Evolutionary conservation across 2,113 vertebrate genomes (phyloP).

Genomic region (Sorex fumeus): DNA sequence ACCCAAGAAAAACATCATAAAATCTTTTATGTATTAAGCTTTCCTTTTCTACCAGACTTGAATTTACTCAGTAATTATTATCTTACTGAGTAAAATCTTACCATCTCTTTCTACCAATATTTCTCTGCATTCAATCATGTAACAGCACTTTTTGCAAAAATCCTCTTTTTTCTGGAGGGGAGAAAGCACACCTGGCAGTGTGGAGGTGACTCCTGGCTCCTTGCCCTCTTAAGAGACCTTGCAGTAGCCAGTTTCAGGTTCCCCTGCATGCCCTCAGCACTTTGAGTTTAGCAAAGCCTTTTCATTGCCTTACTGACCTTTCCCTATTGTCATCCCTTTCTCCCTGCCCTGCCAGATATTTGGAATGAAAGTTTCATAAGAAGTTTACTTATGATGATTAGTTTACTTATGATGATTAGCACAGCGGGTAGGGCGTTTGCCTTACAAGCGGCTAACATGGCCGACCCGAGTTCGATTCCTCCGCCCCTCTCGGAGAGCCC

Average conservation of each 20-base stretch:
- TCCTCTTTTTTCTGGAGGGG: background rate
- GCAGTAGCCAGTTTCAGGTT: too few relatives aligned
- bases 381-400: conserved; percentile 48
- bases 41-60: background rate
- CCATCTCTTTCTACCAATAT: background rate
- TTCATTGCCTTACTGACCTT: background rate
- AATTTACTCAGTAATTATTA: too few relatives aligned
- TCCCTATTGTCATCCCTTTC: background rate
- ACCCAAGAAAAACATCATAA: background rate
- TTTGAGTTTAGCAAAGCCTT: background rate
- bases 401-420: too few relatives aligned
- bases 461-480: too few relatives aligned
- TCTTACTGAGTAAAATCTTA: background rate
- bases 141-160: conserved; percentile 51
- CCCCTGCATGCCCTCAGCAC: too few relatives aligned
- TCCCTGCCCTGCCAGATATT: conserved; percentile 5
- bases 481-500: too few relatives aligned
- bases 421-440: too few relatives aligned
- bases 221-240: too few relatives aligned
- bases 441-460: too few relatives aligned
- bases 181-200: too few relatives aligned
- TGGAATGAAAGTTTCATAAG: background rate
- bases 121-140: background rate
- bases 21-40: conserved; percentile 40
- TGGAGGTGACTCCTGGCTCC: too few relatives aligned